Evolutionary conservation across 2,888 invertebrate species (phyloP).

Genomic region (Vanessa cardui): DNA sequence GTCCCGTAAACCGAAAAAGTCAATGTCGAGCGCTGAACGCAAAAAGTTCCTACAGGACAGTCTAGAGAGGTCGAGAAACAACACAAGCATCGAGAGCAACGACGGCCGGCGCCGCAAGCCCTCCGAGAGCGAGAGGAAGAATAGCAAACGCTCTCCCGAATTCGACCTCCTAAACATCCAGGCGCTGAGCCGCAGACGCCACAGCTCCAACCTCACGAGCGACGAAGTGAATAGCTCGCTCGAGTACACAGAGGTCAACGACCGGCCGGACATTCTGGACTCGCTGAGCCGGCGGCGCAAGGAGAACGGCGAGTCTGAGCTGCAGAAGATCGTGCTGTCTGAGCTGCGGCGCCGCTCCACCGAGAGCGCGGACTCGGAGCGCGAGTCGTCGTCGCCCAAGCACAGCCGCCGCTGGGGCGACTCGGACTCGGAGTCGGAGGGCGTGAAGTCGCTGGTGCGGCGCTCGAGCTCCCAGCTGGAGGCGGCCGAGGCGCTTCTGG

Average conservation of each 20-base stretch:
- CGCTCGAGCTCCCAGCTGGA: slow-evolving; percentile 85
- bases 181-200: slow-evolving; percentile 69
- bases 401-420: slow-evolving; percentile 66
- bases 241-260: slow-evolving; percentile 77
- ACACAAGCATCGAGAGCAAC: slow-evolving; percentile 76
- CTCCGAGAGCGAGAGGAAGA: slow-evolving; percentile 68
- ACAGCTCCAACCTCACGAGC: slow-evolving; percentile 77
- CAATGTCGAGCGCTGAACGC: slow-evolving; percentile 79
- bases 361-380: slow-evolving; percentile 71
- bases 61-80: slow-evolving; percentile 74
- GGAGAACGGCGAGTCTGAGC: slow-evolving; percentile 63
- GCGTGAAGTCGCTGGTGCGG: slow-evolving; percentile 84
- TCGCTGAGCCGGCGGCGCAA: slow-evolving; percentile 65
- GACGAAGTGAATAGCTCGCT: slow-evolving; percentile 78
- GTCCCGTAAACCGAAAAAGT: slow-evolving; percentile 73
- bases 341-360: slow-evolving; percentile 74
- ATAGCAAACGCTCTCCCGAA: slow-evolving; percentile 73
- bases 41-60: slow-evolving; percentile 77
- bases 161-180: slow-evolving; percentile 74
- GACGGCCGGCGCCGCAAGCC: slow-evolving; percentile 73
- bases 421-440: slow-evolving; percentile 87
- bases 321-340: slow-evolving; percentile 69
- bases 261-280: slow-evolving; percentile 76
- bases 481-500: slow-evolving; percentile 83
- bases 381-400: slow-evolving; percentile 66